These are phyloP conservation scores for Indri indri DNA, from an alignment of 2,113 vertebrate genomes.

Conservation along the genomic window DNA sequence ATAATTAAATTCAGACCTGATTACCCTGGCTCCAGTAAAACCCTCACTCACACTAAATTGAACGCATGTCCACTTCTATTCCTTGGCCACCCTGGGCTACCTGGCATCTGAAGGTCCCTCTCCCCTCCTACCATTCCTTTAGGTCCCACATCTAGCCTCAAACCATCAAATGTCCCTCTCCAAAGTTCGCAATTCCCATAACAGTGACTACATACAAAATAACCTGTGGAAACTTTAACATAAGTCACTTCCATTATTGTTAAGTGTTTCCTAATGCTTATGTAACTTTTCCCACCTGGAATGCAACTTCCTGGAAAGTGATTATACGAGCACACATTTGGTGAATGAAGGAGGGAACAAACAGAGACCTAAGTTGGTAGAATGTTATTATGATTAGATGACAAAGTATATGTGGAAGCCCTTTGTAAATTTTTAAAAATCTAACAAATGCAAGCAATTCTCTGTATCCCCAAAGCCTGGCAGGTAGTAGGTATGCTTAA, in stretches of 20 bases:
- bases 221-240: background rate
- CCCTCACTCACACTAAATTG: rapidly evolving
- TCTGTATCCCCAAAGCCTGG: background rate
- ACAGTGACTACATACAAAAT: background rate
- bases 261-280: background rate
- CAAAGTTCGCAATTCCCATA: background rate
- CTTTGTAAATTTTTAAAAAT: background rate
- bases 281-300: background rate
- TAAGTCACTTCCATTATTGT: background rate
- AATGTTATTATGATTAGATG: background rate
- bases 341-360: background rate
- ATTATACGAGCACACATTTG: background rate
- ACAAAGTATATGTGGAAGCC: background rate
- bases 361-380: background rate
- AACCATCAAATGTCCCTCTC: background rate
- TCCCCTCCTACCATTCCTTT: background rate
- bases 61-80: rapidly evolving
- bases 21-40: background rate
- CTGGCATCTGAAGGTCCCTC: background rate
- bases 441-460: background rate
- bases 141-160: background rate
- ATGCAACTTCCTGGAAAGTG: background rate
- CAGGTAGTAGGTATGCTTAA: background rate
- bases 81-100: background rate
- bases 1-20: background rate